These are phyloP conservation scores for Polylopha cassiicola DNA, from an alignment of 2,888 invertebrate genomes.

Conservation along the genomic window DNA sequence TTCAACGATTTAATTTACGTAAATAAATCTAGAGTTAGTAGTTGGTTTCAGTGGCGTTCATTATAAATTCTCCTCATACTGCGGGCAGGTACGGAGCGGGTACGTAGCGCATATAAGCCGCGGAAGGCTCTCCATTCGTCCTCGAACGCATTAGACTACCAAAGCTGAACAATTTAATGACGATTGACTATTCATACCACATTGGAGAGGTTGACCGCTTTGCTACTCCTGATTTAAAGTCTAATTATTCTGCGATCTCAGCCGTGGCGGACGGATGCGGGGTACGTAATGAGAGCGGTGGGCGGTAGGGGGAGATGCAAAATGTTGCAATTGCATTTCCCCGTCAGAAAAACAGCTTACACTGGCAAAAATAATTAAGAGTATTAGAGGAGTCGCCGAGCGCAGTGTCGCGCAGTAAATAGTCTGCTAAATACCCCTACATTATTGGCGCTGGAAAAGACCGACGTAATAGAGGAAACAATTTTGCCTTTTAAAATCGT, in stretches of 20 bases:
- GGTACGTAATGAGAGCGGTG: conserved; percentile 64
- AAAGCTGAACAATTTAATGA: conserved; percentile 75
- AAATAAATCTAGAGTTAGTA: conserved; percentile 16
- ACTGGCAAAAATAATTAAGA: conserved; percentile 76
- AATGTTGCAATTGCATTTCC: conserved; percentile 71
- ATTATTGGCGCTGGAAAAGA: conserved; percentile 61
- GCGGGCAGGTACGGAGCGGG: conserved; percentile 2
- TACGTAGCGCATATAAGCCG: conserved; percentile 8
- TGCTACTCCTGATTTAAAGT: conserved; percentile 73
- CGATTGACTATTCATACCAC: conserved; percentile 75
- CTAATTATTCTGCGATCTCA: conserved; percentile 73
- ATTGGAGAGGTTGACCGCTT: conserved; percentile 71
- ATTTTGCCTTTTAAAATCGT: conserved; percentile 65
- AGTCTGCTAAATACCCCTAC: conserved; percentile 72
- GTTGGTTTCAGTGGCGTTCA: conserved; percentile 19
- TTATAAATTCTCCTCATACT: conserved; percentile 19
- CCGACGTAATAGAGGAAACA: conserved; percentile 64
- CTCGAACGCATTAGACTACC: conserved; percentile 66
- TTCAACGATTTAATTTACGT: conserved; percentile 18
- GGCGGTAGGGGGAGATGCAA: conserved; percentile 54
- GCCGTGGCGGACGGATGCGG: conserved; percentile 60
- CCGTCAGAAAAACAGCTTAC: conserved; percentile 75
- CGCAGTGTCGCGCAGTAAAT: conserved; percentile 71
- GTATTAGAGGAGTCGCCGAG: conserved; percentile 69
- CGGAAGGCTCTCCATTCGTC: conserved; percentile 22